phyloP scores from a whole-genome alignment of 2,888 invertebrate species.

The Xestobium rufovillosum region DNA sequence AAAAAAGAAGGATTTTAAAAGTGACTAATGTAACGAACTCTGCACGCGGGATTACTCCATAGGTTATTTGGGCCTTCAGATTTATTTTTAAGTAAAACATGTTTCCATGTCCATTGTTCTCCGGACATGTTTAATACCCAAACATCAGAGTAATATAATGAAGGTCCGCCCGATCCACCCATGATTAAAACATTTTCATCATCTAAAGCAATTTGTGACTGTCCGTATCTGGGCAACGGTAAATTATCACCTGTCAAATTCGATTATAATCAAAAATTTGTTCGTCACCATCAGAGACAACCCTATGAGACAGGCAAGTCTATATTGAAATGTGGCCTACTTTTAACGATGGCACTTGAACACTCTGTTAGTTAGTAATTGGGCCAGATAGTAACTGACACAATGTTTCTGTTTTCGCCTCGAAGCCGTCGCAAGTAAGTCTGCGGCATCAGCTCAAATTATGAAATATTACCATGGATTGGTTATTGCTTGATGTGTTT shows the following conservation, averaged over 20 bases:
- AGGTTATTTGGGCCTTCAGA: conserved; percentile 78
- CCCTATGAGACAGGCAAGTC: not conserved
- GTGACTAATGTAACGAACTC: no score
- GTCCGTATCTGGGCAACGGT: conserved; percentile 67
- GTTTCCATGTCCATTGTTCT: conserved; percentile 65
- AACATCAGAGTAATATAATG: conserved; percentile 79
- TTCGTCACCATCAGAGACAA: no score
- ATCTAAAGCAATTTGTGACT: conserved; percentile 80
- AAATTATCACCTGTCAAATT: not conserved
- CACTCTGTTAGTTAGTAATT: no score
- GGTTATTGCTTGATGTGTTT: no score
- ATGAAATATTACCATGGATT: no score
- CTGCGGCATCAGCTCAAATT: no score
- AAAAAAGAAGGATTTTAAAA: not conserved
- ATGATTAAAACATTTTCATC: conserved; percentile 70
- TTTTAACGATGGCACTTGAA: no score
- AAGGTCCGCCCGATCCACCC: conserved; percentile 83
- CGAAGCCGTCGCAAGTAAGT: no score
- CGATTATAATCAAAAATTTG: not conserved
- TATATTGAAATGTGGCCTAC: no score
- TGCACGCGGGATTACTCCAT: conserved; percentile 91
- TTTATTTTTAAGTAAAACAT: conserved; percentile 66
- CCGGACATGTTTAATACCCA: conserved; percentile 79
- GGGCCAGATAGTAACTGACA: no score
- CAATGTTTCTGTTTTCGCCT: no score